Conservation (phyloP, 2,797 vertebrate species). For the Gallinago nigripennis region DNA sequence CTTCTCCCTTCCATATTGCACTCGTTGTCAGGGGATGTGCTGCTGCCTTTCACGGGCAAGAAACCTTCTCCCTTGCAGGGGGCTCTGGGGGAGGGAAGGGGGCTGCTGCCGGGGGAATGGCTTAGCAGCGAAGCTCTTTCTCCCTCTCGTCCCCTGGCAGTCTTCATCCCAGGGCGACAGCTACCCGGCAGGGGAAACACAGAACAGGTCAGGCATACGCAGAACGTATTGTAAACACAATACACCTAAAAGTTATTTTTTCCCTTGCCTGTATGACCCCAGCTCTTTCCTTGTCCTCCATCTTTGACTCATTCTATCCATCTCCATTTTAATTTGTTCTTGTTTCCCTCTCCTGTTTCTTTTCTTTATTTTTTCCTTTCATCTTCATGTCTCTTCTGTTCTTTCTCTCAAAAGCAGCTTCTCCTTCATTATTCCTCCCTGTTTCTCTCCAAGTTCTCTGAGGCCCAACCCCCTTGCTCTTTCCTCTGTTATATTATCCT, state of each 20-base stretch:
- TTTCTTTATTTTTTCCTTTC: constrained; percentile 53
- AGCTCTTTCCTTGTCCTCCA: constrained; percentile 20
- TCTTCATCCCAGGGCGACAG: background rate
- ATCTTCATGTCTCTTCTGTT: constrained; percentile 39
- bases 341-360: background rate
- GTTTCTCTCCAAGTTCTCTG: constrained; percentile 11
- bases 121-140: rapidly evolving
- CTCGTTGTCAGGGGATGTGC: background rate
- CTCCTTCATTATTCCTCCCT: constrained; percentile 35
- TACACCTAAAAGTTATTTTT: constrained; percentile 29
- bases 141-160: background rate
- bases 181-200: background rate
- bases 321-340: constrained; percentile 64
- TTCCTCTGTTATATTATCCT: background rate
- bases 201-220: background rate
- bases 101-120: background rate
- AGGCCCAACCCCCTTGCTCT: constrained; percentile 9
- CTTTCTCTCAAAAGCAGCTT: constrained; percentile 49
- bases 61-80: background rate
- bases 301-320: constrained; percentile 65
- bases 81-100: background rate
- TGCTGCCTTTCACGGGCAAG: background rate
- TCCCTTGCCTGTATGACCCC: background rate
- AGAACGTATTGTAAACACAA: background rate
- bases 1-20: constrained; percentile 16